Evolutionary conservation across 2,113 vertebrate species (phyloP), one percentile per base, ranked within the genome.

Genomic region (Cettia cetti): DNA sequence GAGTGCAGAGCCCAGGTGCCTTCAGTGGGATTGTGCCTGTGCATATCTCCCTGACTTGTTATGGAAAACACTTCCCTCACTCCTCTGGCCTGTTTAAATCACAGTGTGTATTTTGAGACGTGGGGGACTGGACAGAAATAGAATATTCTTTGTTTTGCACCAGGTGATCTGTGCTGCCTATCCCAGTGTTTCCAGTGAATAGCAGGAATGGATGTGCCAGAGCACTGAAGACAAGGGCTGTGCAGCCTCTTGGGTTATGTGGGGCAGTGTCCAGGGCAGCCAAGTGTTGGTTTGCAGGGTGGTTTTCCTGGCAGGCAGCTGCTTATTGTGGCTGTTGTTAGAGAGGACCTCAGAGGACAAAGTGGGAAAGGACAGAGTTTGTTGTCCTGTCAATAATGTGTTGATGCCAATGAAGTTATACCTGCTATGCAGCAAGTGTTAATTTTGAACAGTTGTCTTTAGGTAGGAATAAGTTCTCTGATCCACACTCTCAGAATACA

Each of bases 401-500:
- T 72, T 89, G 91, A 89, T 96, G 92, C 89, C 91, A 74, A 13
- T 68, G 68, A 54, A 94, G 89, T 49, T 88, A 49, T 91, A 96
- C 82, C 82, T 97, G 93, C 95, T 89, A 95, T 94, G 94, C 76
- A 88, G 75, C 71, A 89, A 80, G 70, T 90, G 81, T 93, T 97
- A 71, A 89, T 94, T 96, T 96, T 94, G 89, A 94, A 64, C 94
- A 97, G 92, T 66, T 92, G 71, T 59, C 63, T 80, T 81, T 85
- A 89, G 81, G 86, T 91, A 75, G 94, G 74, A 88, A 44, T 65
- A 70, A 89, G 54, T 78, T 96, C 86, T 84, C 64, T 95, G 88
- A 66, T 84, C 75, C 45, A 19, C 47, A n/a, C 18, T 94, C 94
- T 70, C 65, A 87, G 94, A 95, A 91, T 94, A 74, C 20, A 49